A percentile compares a stretch with the other conserved stretches of the same genome.
Evolutionary conservation across 2,888 invertebrate genomes (phyloP).

Genomic region (Melanargia galathea): DNA sequence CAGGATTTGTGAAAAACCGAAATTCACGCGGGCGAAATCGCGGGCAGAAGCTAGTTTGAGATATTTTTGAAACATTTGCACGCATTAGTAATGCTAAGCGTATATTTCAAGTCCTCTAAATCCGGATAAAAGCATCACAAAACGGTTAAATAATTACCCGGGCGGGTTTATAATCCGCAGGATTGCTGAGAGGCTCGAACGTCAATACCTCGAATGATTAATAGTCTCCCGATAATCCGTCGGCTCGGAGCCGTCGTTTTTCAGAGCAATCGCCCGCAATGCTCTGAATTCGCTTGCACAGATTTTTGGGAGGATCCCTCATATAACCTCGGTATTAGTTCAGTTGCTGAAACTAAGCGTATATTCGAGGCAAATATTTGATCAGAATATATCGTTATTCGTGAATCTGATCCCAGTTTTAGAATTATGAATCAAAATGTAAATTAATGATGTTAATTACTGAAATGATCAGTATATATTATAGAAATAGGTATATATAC

Average conservation of each 20-base stretch:
- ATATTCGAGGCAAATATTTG: constrained; percentile 11
- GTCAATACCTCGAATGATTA: constrained; percentile 68
- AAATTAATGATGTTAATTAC: too few species aligned
- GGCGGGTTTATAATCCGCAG: constrained; percentile 50
- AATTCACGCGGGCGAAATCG: too few species aligned
- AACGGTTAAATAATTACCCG: constrained; percentile 44
- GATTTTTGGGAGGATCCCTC: constrained; percentile 25
- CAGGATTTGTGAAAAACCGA: too few species aligned
- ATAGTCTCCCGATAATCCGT: constrained; percentile 63
- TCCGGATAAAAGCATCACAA: constrained; percentile 25
- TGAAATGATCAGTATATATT: too few species aligned
- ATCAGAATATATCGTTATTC: not conserved
- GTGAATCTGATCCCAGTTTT: not conserved
- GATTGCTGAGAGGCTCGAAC: constrained; percentile 55
- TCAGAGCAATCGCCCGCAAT: constrained; percentile 41
- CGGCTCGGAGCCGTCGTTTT: constrained; percentile 52
- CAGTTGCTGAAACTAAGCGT: not conserved
- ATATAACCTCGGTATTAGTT: constrained; percentile 8
- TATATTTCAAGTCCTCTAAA: not conserved
- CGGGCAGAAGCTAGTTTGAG: too few species aligned
- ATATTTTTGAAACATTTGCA: too few species aligned
- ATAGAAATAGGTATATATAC: too few species aligned
- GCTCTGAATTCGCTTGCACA: constrained; percentile 36
- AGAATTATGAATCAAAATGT: not conserved
- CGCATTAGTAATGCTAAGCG: not conserved